A percentile compares a stretch with the other conserved stretches of the same genome.
Conservation (phyloP, 2,113 vertebrate genomes). For the Diglossa brunneiventris region DNA sequence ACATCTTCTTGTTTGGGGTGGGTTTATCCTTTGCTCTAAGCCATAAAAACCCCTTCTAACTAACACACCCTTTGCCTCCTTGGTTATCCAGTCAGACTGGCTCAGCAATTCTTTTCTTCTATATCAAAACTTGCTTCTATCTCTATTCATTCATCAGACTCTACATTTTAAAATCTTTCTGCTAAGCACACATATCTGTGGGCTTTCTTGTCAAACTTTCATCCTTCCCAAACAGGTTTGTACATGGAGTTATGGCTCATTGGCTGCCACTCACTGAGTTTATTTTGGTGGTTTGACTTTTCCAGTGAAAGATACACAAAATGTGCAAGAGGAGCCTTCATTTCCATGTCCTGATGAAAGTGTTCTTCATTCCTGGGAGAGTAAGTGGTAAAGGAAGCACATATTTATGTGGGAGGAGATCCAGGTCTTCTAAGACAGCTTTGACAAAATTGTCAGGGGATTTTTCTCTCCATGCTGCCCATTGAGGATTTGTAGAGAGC, state of each 20-base stretch:
- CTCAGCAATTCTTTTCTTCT: no score
- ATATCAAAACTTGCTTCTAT: no score
- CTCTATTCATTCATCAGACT: no score
- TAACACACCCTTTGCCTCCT: no score
- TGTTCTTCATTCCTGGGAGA: not conserved
- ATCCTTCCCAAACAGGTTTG: not conserved
- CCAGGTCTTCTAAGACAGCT: not conserved
- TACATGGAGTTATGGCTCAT: not conserved
- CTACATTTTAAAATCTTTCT: no score
- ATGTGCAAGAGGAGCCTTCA: not conserved
- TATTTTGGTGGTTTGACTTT: not conserved
- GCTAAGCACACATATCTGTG: no score
- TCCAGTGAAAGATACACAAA: not conserved
- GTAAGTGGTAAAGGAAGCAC: not conserved
- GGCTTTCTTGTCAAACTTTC: no score
- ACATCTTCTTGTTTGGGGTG: no score
- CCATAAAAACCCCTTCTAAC: no score
- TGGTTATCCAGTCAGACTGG: no score
- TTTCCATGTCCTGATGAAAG: not conserved
- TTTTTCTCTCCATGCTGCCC: not conserved
- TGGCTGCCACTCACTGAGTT: not conserved
- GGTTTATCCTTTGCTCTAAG: no score
- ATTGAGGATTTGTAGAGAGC: not conserved
- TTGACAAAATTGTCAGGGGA: not conserved
- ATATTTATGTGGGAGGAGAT: not conserved